Conservation (phyloP, 2,113 vertebrate species). For the Pseudopodoces humilis region DNA sequence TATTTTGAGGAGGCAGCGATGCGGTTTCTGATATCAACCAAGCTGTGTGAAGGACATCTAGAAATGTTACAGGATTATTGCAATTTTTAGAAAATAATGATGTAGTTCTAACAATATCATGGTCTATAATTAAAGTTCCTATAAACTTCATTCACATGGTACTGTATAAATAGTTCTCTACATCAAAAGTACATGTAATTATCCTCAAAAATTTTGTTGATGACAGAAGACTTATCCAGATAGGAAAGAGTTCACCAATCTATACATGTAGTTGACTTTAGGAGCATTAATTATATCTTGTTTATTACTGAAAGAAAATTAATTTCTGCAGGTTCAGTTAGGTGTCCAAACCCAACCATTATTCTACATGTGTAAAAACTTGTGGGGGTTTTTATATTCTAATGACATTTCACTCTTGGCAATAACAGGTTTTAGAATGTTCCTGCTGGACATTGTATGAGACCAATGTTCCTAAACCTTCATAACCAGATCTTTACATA, state of each 20-base stretch:
- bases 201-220: neutral
- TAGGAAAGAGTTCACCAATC: neutral
- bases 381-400: neutral
- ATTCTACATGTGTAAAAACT: neutral
- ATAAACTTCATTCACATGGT: neutral
- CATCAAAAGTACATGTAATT: neutral
- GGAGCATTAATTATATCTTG: neutral
- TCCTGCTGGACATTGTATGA: neutral
- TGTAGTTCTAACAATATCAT: neutral
- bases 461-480: neutral
- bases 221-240: neutral
- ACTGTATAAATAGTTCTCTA: neutral
- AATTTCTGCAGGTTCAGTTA: neutral
- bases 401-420: neutral
- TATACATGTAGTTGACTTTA: neutral
- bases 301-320: neutral
- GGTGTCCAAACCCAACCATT: neutral
- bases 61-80: neutral
- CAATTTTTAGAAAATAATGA: slow-evolving; percentile 2
- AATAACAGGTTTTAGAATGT: neutral
- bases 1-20: neutral
- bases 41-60: neutral
- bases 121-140: neutral
- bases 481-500: neutral
- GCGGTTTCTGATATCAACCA: neutral